These are phyloP conservation scores for Clinocottus analis DNA, from an alignment of 2,113 vertebrate genomes.

Conservation along the genomic window DNA sequence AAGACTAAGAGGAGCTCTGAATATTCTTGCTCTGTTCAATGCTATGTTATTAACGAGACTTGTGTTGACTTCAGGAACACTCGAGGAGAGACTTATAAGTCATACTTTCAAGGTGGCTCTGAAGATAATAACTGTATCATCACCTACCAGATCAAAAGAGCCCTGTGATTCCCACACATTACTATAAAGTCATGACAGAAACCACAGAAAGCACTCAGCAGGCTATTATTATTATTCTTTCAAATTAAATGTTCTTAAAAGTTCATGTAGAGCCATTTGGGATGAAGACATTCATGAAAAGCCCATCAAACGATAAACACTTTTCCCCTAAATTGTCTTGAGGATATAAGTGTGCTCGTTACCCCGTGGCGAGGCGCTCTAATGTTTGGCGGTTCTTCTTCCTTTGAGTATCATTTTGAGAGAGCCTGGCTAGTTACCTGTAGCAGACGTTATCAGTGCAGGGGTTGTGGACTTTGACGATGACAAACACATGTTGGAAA, in stretches of 20 bases:
- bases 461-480: constrained; percentile 95
- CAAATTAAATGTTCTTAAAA: constrained; percentile 62
- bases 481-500: constrained; percentile 98
- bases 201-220: constrained; percentile 61
- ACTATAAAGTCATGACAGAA: constrained; percentile 65
- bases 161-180: constrained; percentile 46
- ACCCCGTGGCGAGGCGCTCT: neutral
- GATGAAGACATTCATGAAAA: constrained; percentile 58
- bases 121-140: constrained; percentile 77
- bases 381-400: neutral
- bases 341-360: constrained; percentile 32
- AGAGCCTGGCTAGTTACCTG: constrained; percentile 85
- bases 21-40: constrained; percentile 56
- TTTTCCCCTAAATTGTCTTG: constrained; percentile 39
- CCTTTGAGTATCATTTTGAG: neutral
- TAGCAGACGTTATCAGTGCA: constrained; percentile 98
- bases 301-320: constrained; percentile 62
- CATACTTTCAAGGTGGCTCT: constrained; percentile 77
- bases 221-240: constrained; percentile 66
- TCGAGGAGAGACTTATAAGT: constrained; percentile 51
- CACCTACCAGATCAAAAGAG: constrained; percentile 66
- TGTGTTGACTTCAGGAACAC: constrained; percentile 59
- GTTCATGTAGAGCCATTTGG: constrained; percentile 56
- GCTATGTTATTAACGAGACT: constrained; percentile 66
- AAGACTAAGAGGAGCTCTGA: constrained; percentile 27